Evolutionary conservation across 2,797 vertebrate species (phyloP).

Genomic region (Avahi laniger): DNA sequence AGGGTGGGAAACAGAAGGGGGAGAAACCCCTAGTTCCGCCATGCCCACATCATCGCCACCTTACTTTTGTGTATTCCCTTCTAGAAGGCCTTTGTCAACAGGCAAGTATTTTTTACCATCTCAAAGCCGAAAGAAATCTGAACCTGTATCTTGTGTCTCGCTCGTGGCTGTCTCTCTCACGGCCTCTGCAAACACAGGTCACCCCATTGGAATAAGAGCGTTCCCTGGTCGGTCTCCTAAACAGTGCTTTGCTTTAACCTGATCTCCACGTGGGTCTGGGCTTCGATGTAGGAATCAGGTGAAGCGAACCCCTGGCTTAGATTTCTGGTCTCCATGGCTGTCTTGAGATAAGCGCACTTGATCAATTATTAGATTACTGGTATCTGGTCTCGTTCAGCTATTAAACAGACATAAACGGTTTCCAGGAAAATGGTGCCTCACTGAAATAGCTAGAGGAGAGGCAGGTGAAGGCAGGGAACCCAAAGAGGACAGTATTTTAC

Average conservation of each 20-base stretch:
- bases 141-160: background rate
- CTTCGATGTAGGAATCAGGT: background rate
- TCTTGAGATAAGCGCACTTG: background rate
- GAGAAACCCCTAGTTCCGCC: too few relatives aligned
- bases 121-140: accelerated
- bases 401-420: background rate
- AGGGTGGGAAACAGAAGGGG: too few relatives aligned
- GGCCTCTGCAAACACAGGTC: background rate
- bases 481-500: background rate
- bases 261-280: background rate
- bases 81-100: background rate
- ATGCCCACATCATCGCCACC: background rate
- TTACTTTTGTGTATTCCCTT: background rate
- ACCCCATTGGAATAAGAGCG: background rate
- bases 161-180: background rate
- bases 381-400: background rate
- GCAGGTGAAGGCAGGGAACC: background rate
- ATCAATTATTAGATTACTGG: background rate
- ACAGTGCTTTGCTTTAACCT: background rate
- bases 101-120: background rate
- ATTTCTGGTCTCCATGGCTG: background rate
- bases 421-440: background rate
- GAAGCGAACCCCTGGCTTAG: background rate
- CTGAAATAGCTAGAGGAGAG: background rate
- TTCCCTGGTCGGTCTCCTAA: background rate